phyloP scores from a whole-genome alignment of 2,888 invertebrate species.

The Drosophila austrosaltans region DNA sequence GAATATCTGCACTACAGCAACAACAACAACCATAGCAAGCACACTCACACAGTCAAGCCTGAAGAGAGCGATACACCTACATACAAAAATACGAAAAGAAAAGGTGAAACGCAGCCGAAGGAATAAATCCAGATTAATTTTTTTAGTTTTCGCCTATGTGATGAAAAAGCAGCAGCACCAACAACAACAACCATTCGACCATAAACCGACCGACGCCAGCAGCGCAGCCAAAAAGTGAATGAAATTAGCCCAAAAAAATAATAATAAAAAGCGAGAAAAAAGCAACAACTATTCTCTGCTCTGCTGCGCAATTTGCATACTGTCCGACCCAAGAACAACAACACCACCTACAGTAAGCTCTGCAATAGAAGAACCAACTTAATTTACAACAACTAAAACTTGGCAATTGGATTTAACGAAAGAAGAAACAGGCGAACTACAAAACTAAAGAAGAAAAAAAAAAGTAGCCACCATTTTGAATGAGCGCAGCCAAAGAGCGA shows the following conservation, averaged over 20 bases:
- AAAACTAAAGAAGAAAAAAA: conserved; percentile 54
- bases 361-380: conserved; percentile 56
- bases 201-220: conserved; percentile 53
- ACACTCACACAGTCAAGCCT: conserved; percentile 39
- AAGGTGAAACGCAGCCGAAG: conserved; percentile 56
- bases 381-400: conserved; percentile 55
- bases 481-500: conserved; percentile 62
- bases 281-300: conserved; percentile 35
- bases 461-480: conserved; percentile 77
- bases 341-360: conserved; percentile 34
- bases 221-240: conserved; percentile 41
- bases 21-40: conserved; percentile 36
- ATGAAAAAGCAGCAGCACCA: conserved; percentile 58
- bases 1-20: conserved; percentile 46
- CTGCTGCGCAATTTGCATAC: conserved; percentile 57
- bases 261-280: conserved; percentile 3
- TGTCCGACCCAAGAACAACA: conserved; percentile 44
- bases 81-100: conserved; percentile 33
- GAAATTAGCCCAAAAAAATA: conserved; percentile 41
- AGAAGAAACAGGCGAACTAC: conserved; percentile 51
- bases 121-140: conserved; percentile 43
- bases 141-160: conserved; percentile 60
- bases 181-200: conserved; percentile 42
- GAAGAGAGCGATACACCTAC: conserved; percentile 24
- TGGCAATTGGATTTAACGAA: conserved; percentile 57